Conservation (phyloP, 2,113 vertebrate species). For the Triplophysa tibetana region DNA sequence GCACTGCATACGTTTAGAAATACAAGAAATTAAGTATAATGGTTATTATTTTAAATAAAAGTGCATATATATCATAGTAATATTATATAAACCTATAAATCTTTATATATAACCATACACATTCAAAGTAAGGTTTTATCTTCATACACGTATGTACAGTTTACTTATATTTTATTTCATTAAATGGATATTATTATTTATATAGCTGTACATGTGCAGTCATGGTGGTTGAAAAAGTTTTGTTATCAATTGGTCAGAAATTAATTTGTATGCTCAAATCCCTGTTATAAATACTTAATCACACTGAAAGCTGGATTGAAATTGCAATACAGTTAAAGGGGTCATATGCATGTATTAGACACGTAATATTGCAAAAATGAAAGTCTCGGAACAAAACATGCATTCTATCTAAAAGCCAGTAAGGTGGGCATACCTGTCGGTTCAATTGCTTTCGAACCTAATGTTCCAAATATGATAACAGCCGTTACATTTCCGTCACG, state of each 20-base stretch:
- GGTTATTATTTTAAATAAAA: constrained; percentile 61
- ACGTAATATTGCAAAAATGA: no score
- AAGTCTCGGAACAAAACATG: no score
- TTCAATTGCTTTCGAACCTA: no score
- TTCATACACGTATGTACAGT: constrained; percentile 37
- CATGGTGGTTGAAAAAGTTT: constrained; percentile 45
- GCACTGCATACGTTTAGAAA: constrained; percentile 6
- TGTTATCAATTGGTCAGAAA: neutral
- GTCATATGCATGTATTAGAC: no score
- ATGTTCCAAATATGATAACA: no score
- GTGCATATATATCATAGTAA: constrained; percentile 47
- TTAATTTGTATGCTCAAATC: constrained; percentile 4
- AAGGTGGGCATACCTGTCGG: no score
- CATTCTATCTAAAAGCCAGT: no score
- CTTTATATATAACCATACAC: constrained; percentile 44
- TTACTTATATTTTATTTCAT: constrained; percentile 40
- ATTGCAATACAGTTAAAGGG: constrained; percentile 4
- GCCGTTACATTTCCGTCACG: no score
- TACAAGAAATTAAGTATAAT: constrained; percentile 50
- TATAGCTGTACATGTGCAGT: constrained; percentile 45
- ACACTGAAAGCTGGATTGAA: neutral
- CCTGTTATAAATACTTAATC: neutral
- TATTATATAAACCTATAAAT: constrained; percentile 65
- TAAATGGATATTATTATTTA: constrained; percentile 39
- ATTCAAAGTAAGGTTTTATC: constrained; percentile 1